Base-by-base conservation (phyloP, 2,888 invertebrate genomes). In the Theodoxus fluviatilis region DNA sequence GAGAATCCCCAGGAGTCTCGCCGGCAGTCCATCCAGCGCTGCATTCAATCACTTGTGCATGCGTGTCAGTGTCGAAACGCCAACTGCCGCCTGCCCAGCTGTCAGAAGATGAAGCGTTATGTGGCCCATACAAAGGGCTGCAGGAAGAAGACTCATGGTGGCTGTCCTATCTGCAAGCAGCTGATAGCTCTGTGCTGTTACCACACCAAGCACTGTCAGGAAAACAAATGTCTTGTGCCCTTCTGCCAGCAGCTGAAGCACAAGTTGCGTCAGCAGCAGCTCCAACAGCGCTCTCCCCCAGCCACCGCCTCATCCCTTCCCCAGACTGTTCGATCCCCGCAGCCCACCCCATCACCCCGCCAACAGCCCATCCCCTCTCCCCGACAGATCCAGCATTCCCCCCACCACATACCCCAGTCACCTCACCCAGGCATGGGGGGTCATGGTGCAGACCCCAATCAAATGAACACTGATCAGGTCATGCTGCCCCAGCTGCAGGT, bases 181-280 rank as follows among this genome's bases (percentile, higher is more conserved):
- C 92, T 99, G 66, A 96, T 98, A 84, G 98, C 98, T 49, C 89
- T 99, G 74, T 99, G 98, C 87, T 98, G 97, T 88, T 98, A 98
- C 89, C 99, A 99, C 88, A 98, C 99, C 64, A 98, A 98, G 89
- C 96, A 97, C 90, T 99, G 99, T 89, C 88, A 88, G 78, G 90
- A 90, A 80, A 93, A 92, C 74, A 96, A 97, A 89, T 98, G 98
- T 89, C 94, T 94, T 72, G 98, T 99, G 87, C 98, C 98, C 76
- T 99, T 98, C 93, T 99, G 99, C 90, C 93, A 93, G 83, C 97
- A 96, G 87, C 98, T 99, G 86, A 97, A 98, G 88, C 94, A 96
- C 88, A 98, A 98, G 89, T 90, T 99, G 81, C 94, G 95, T 85
- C 98, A 98, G 88, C 98, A 99, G 88, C 96, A 98, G 87, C 89